Percentiles rank a stretch among this genome's conserved stretches.
phyloP scores from a whole-genome alignment of 2,888 invertebrate genomes.

The Ectemnius lituratus region DNA sequence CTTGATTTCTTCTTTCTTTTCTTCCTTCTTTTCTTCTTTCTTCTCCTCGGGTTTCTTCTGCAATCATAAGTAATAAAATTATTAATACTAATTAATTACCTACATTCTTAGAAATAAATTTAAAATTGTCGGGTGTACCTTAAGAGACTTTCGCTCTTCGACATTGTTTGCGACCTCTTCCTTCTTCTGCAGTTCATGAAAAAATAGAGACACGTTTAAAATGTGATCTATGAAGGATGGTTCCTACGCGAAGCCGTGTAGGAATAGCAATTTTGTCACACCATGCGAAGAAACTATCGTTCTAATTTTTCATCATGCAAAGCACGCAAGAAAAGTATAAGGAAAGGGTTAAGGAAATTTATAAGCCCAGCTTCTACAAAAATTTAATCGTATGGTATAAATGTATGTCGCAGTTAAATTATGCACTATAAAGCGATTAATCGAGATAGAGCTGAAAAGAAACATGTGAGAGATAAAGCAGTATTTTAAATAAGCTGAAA shows the following conservation, averaged over 20 bases:
- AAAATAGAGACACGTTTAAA: not conserved
- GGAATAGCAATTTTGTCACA: too few relatives aligned
- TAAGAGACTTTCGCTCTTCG: conserved; percentile 66
- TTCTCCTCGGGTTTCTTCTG: conserved; percentile 76
- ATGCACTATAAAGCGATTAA: conserved; percentile 3
- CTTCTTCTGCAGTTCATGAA: conserved; percentile 62
- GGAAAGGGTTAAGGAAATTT: not conserved
- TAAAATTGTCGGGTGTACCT: conserved; percentile 58
- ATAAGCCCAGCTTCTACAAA: conserved; percentile 44
- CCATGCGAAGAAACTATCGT: too few relatives aligned
- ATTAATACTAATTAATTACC: conserved; percentile 6
- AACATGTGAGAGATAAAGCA: conserved; percentile 7
- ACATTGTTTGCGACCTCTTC: conserved; percentile 73
- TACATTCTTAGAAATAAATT: not conserved
- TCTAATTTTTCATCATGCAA: too few relatives aligned
- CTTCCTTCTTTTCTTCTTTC: conserved; percentile 79
- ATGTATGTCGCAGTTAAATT: not conserved
- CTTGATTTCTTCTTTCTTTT: conserved; percentile 68
- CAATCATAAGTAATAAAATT: conserved; percentile 24
- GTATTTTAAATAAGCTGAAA: conserved; percentile 29
- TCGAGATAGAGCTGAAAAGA: conserved; percentile 27
- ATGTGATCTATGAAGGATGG: not conserved
- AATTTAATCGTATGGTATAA: not conserved
- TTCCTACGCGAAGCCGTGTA: too few relatives aligned
- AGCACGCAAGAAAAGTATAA: not conserved